Evolutionary conservation across 1,140 invertebrate genomes (phyloP), one percentile per base, ranked within the genome.

Genomic region (Spodoptera litura): DNA sequence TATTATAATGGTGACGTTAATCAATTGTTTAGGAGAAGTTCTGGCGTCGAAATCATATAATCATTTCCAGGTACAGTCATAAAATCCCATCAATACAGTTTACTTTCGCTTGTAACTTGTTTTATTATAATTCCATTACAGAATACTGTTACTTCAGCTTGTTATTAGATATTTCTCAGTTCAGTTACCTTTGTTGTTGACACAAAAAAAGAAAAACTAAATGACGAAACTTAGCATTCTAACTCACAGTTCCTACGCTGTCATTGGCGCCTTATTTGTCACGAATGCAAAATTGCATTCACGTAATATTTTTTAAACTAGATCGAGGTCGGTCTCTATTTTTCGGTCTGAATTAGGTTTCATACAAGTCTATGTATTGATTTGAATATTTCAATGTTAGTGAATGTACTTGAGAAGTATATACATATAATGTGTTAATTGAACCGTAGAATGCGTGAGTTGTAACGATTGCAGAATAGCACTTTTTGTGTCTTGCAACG

Each of bases 111-210:
- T 5, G 35, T 25, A 31, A 25, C 49, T 58, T 58, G 53, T 72
- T 20, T 72, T 72, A 72, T 72, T 72, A 56, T 10, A 58, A 70
- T 3, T 56, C 70, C 52, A 72, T 72, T 72, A 58, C 51, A 72
- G 70, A 58, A 72, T 72, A 72, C 70, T 72, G 70, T 72, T 72
- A 72, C 12, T 72, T n/a, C 6, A 38, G 6, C 35, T 38, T 38
- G 25, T 72, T 58, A 72, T 56, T 71, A 72, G 52, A 38, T 56
- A 72, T 66, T 66, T 66, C 62, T 66, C 49, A 72, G 70, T 72
- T 72, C 70, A 72, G 11, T 72, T 72, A 72, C 70, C 70, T 72
- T 56, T 72, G 27, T 38, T 56, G 35, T 55, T 56, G 2, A 35
- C 25, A 58, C 20, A 72, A 38, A 71, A 72, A 44, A 9, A 10